These are phyloP conservation scores for Neocrepidodera transversa DNA, from an alignment of 2,888 invertebrate species.

Conservation along the genomic window DNA sequence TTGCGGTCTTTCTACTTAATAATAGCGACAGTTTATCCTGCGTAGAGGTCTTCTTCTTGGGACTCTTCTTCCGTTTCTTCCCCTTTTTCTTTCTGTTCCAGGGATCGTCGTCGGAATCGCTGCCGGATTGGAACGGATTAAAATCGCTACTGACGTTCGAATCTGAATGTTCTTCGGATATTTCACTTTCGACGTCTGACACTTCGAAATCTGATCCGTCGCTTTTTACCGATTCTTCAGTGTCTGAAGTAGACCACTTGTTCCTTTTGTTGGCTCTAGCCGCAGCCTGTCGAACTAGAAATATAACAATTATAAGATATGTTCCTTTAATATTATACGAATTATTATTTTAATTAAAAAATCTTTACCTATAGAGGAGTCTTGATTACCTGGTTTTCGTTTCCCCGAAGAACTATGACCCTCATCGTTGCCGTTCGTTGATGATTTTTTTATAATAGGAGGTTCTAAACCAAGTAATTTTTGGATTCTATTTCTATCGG, in stretches of 20 bases:
- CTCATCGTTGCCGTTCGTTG: constrained; percentile 50
- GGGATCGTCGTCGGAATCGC: constrained; percentile 79
- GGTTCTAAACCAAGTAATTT: constrained; percentile 63
- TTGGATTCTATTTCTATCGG: constrained; percentile 70
- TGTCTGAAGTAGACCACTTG: constrained; percentile 70
- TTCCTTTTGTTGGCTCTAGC: constrained; percentile 67
- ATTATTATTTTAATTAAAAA: too few relatives aligned
- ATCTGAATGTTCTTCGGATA: constrained; percentile 64
- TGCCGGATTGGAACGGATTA: constrained; percentile 88
- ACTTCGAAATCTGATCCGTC: constrained; percentile 66
- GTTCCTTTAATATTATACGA: too few relatives aligned
- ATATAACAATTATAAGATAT: too few relatives aligned
- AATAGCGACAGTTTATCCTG: constrained; percentile 83
- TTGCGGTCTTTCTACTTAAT: constrained; percentile 62
- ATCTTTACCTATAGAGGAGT: too few relatives aligned
- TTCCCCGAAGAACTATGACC: constrained; percentile 60
- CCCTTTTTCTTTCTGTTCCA: constrained; percentile 57
- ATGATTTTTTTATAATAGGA: constrained; percentile 49
- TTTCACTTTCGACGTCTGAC: constrained; percentile 62
- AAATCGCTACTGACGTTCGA: constrained; percentile 81
- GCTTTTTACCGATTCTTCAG: constrained; percentile 65
- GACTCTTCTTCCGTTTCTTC: constrained; percentile 55
- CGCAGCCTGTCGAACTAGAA: constrained; percentile 66
- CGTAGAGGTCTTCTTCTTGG: constrained; percentile 61
- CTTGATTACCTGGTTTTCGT: constrained; percentile 66